These are phyloP conservation scores for Pachydiplax longipennis DNA, from an alignment of 2,888 invertebrate genomes.

Conservation along the genomic window DNA sequence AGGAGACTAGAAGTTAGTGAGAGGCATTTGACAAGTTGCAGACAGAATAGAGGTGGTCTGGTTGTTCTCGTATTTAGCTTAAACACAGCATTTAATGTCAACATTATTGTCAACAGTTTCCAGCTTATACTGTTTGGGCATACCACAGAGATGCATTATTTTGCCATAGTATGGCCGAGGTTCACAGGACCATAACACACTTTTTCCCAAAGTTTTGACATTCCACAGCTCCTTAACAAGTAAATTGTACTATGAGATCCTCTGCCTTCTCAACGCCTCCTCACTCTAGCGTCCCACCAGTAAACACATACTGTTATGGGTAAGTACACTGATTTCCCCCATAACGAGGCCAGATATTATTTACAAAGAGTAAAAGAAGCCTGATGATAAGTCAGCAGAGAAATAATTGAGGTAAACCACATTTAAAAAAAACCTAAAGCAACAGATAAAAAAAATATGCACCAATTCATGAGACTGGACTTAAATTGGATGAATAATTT, in stretches of 20 bases:
- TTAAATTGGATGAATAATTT: conserved; percentile 22
- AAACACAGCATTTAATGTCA: conserved; percentile 1
- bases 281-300: conserved; percentile 32
- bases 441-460: background rate
- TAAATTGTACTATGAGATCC: conserved; percentile 42
- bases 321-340: conserved; percentile 36
- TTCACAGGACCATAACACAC: conserved; percentile 13
- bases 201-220: background rate
- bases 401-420: conserved; percentile 5
- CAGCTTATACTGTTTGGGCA: background rate
- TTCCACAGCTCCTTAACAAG: background rate
- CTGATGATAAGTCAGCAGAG: conserved; percentile 4
- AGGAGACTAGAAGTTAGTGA: conserved; percentile 41
- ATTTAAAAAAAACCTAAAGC: background rate
- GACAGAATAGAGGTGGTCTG: background rate
- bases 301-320: conserved; percentile 18
- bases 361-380: conserved; percentile 8
- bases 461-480: conserved; percentile 6
- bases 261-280: conserved; percentile 4
- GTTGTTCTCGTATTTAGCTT: background rate
- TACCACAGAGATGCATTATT: conserved; percentile 1
- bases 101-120: background rate
- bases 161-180: background rate
- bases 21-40: background rate
- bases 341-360: conserved; percentile 5